Percentiles rank a stretch among this genome's conserved stretches.
Conservation (phyloP, 2,888 invertebrate genomes). For the Andrena haemorrhoa region DNA sequence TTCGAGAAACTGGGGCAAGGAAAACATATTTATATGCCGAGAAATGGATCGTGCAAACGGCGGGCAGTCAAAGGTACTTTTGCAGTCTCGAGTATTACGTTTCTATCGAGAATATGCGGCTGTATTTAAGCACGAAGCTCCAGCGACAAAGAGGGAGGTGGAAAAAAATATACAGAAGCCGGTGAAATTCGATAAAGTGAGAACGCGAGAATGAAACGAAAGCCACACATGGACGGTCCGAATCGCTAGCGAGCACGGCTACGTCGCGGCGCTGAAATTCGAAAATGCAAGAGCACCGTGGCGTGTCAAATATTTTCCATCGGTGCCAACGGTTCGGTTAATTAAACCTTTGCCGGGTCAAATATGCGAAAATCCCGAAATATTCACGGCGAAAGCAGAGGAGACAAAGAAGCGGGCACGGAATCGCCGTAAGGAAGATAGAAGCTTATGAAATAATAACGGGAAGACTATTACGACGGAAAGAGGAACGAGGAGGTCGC, state of each 20-base stretch:
- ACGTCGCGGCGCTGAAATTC: neutral
- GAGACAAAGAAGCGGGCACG: neutral
- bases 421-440: slow-evolving; percentile 17
- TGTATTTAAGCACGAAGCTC: neutral
- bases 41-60: no score
- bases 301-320: slow-evolving; percentile 6
- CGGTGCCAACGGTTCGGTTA: slow-evolving; percentile 31
- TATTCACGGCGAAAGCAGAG: neutral
- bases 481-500: neutral
- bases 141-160: neutral
- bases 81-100: slow-evolving; percentile 1
- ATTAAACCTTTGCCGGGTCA: slow-evolving; percentile 46
- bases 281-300: slow-evolving; percentile 5
- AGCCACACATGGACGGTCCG: neutral
- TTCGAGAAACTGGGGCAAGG: no score
- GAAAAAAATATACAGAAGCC: neutral
- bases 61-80: no score
- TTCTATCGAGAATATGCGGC: slow-evolving; percentile 11
- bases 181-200: slow-evolving; percentile 6
- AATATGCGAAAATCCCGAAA: slow-evolving; percentile 17
- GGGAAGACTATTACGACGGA: neutral
- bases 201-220: neutral
- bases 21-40: no score
- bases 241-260: neutral
- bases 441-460: slow-evolving; percentile 13